Conservation (phyloP, 1,140 invertebrate genomes). For the Bombus waltoni region DNA sequence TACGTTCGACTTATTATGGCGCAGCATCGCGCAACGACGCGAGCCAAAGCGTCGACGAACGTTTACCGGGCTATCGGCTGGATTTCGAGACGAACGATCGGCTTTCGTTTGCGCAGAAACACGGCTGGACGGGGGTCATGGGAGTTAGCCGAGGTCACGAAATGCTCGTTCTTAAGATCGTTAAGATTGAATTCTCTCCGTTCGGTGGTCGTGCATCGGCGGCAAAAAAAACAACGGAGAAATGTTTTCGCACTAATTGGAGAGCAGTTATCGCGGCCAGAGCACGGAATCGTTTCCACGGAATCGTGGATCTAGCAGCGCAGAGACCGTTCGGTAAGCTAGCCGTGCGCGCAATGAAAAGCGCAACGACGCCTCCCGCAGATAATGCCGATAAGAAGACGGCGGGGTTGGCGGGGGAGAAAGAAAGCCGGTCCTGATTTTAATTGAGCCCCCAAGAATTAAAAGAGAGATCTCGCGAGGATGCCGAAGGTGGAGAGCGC, state of each 20-base stretch:
- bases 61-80: neutral
- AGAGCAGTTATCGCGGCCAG: constrained; percentile 72
- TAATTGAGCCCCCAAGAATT: constrained; percentile 76
- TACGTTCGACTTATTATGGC: neutral
- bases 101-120: neutral
- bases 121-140: constrained; percentile 41
- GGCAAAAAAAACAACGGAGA: constrained; percentile 69
- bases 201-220: constrained; percentile 47
- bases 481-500: constrained; percentile 43
- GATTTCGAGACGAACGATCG: constrained; percentile 17
- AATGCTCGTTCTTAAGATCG: constrained; percentile 57
- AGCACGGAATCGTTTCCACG: constrained; percentile 75
- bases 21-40: too few relatives aligned
- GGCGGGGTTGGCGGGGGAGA: constrained; percentile 60
- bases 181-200: constrained; percentile 46
- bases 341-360: constrained; percentile 71
- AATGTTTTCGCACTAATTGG: constrained; percentile 80
- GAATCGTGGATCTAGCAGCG: constrained; percentile 78
- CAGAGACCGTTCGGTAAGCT: constrained; percentile 51
- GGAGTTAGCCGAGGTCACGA: constrained; percentile 59
- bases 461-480: constrained; percentile 66
- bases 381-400: constrained; percentile 78
- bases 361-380: constrained; percentile 72
- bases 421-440: constrained; percentile 75
- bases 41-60: neutral